Percentiles rank a stretch among this genome's conserved stretches.
Evolutionary conservation across 2,888 invertebrate genomes (phyloP).

Genomic region (Brassicogethes aeneus): DNA sequence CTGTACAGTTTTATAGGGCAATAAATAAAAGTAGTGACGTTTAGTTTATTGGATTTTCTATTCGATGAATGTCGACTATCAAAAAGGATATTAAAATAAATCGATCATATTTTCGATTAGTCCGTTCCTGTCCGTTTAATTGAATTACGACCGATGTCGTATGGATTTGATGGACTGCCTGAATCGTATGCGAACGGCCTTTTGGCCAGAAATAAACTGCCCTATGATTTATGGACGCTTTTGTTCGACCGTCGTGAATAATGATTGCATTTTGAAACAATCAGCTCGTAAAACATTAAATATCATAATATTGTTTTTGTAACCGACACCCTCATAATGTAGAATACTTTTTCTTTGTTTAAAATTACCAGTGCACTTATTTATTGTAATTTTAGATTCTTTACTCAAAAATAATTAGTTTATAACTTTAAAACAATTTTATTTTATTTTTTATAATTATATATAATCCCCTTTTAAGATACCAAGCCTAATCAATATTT

Average conservation of each 20-base stretch:
- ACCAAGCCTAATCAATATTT: no score
- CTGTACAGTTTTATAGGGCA: no score
- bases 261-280: not conserved
- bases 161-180: not conserved
- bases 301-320: not conserved
- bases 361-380: not conserved
- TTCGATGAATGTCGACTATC: not conserved
- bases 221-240: not conserved
- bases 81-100: constrained; percentile 1
- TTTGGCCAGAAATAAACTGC: not conserved
- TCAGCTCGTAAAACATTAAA: not conserved
- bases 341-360: not conserved
- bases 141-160: not conserved
- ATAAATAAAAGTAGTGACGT: no score
- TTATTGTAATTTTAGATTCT: no score
- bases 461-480: no score
- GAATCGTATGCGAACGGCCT: not conserved
- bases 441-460: no score
- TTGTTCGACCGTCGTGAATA: not conserved
- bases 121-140: not conserved
- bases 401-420: no score
- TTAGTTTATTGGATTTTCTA: no score
- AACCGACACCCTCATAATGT: not conserved
- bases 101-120: constrained; percentile 1
- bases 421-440: no score